A percentile compares a stretch with the other conserved stretches of the same genome.
These are phyloP conservation scores for Bungarus multicinctus DNA, from an alignment of 2,113 vertebrate species.

Conservation along the genomic window DNA sequence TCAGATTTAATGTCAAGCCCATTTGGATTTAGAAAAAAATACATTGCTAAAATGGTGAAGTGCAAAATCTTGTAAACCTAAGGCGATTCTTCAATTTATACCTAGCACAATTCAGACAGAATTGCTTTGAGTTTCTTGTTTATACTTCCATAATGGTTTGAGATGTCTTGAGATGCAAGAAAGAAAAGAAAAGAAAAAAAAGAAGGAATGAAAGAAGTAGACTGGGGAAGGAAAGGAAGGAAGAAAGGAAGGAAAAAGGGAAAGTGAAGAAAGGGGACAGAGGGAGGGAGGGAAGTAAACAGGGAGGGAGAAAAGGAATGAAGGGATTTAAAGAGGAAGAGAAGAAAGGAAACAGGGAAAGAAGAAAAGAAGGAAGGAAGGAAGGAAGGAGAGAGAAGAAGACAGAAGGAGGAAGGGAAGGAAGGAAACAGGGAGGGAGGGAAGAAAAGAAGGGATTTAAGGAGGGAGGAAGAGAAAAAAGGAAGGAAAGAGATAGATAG, in stretches of 20 bases:
- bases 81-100: background rate
- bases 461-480: too few species aligned
- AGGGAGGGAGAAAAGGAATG: background rate
- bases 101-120: background rate
- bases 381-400: too few species aligned
- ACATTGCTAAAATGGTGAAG: background rate
- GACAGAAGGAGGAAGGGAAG: background rate
- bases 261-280: too few species aligned
- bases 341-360: background rate
- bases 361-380: rapidly evolving
- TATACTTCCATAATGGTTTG: background rate
- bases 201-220: background rate
- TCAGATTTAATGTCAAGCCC: background rate
- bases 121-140: background rate
- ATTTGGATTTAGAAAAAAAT: background rate
- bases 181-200: background rate
- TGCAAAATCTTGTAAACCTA: background rate
- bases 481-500: too few species aligned
- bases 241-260: background rate
- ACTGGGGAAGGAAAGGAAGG: background rate
- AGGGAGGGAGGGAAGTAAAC: too few species aligned
- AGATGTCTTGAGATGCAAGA: background rate
- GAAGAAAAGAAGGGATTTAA: background rate
- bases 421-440: background rate
- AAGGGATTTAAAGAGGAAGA: background rate